Evolutionary conservation across 2,888 invertebrate genomes (phyloP).

Genomic region (Athalia circularis): DNA sequence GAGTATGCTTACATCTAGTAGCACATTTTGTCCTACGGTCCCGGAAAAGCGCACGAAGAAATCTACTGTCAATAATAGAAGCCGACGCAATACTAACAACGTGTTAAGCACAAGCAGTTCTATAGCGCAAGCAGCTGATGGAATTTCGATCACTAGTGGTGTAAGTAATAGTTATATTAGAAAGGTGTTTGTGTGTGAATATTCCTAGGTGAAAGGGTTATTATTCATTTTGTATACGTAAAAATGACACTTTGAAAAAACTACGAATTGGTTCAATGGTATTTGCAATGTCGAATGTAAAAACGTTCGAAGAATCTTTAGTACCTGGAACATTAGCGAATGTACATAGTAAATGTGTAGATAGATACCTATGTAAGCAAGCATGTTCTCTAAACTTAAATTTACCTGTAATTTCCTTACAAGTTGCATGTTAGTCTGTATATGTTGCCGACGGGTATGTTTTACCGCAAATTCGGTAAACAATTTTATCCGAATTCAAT

Average conservation of each 20-base stretch:
- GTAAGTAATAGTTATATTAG: conserved; percentile 32
- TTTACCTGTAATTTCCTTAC: not conserved
- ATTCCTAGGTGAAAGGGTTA: not conserved
- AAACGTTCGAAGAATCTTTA: too few relatives aligned
- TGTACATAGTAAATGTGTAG: not conserved
- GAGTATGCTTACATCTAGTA: not conserved
- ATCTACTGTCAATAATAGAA: not conserved
- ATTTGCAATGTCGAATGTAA: not conserved
- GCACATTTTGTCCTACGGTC: not conserved
- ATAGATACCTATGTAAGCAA: not conserved
- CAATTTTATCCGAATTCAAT: not conserved
- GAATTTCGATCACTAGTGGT: conserved; percentile 22
- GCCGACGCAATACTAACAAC: not conserved
- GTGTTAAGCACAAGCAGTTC: not conserved
- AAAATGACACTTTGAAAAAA: not conserved
- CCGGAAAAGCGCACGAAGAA: not conserved
- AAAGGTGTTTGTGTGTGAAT: conserved; percentile 31
- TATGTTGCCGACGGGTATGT: not conserved
- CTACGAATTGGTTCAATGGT: not conserved
- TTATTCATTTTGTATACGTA: not conserved
- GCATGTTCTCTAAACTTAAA: conserved; percentile 6
- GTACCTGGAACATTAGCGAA: too few relatives aligned
- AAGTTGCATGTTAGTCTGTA: not conserved
- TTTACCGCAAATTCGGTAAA: not conserved
- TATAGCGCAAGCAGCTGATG: conserved; percentile 10